Percentiles rank a stretch among this genome's conserved stretches.
Conservation (phyloP, 2,113 vertebrate genomes). For the Delphinapterus leucas region DNA sequence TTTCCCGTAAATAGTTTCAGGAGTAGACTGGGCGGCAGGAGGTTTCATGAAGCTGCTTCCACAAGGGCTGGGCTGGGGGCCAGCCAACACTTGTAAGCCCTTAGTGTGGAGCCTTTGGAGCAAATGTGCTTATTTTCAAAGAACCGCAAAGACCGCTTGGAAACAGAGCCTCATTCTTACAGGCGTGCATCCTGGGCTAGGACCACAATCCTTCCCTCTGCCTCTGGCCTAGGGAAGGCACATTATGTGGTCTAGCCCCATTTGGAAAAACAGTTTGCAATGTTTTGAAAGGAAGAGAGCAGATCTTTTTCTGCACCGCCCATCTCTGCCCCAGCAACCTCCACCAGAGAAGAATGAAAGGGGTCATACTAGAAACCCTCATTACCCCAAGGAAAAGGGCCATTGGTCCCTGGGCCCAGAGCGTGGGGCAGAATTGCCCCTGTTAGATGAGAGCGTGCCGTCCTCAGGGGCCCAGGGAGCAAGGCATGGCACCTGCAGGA, state of each 20-base stretch:
- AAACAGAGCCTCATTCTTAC: constrained; percentile 16
- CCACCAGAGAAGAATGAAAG: neutral
- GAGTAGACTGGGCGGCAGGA: neutral
- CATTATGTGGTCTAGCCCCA: neutral
- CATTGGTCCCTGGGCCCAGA: neutral
- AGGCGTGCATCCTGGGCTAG: neutral
- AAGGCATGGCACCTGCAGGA: neutral
- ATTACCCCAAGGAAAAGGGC: neutral
- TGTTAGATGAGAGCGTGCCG: neutral
- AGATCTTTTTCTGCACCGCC: neutral
- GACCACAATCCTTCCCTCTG: neutral
- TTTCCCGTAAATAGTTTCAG: neutral
- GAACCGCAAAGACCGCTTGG: neutral
- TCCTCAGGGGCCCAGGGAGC: neutral
- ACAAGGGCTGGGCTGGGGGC: neutral
- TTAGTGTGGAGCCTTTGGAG: neutral
- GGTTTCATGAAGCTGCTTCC: neutral
- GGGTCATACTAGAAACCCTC: neutral
- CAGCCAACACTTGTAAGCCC: constrained; percentile 12
- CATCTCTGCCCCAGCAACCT: fast-evolving
- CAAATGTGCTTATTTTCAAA: constrained; percentile 32
- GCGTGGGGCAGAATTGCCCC: neutral
- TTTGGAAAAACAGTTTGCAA: neutral
- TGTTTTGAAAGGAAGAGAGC: neutral
- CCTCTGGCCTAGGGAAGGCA: neutral